These are phyloP conservation scores for Neolamprologus brichardi DNA, from an alignment of 2,113 vertebrate genomes.

Conservation along the genomic window DNA sequence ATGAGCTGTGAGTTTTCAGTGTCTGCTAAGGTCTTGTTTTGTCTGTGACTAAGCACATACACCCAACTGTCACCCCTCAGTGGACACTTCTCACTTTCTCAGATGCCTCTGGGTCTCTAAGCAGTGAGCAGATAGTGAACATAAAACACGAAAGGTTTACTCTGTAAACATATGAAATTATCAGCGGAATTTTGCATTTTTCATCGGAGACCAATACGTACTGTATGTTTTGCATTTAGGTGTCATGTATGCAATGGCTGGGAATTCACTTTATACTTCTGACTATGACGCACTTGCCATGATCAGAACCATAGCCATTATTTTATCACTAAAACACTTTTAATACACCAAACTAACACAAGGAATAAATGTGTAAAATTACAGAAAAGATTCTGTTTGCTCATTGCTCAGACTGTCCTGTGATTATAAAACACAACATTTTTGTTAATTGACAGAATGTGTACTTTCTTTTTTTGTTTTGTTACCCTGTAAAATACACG, in stretches of 20 bases:
- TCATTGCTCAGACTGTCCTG: background rate
- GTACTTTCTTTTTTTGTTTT: background rate
- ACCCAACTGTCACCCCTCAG: slow-evolving; percentile 42
- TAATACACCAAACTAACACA: background rate
- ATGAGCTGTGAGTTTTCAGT: slow-evolving; percentile 13
- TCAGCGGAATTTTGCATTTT: slow-evolving; percentile 5
- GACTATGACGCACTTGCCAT: background rate
- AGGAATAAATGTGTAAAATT: background rate
- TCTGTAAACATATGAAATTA: slow-evolving; percentile 13
- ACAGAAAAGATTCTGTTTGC: background rate
- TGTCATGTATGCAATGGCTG: slow-evolving; percentile 31
- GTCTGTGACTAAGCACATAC: slow-evolving; percentile 46
- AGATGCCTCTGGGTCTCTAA: slow-evolving; percentile 3
- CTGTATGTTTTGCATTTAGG: slow-evolving; percentile 39
- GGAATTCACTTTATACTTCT: slow-evolving; percentile 29
- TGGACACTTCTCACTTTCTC: slow-evolving; percentile 19
- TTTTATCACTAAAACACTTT: background rate
- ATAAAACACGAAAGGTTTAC: background rate
- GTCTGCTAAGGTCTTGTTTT: slow-evolving; percentile 54
- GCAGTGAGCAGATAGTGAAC: background rate
- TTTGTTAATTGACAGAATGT: background rate
- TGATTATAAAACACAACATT: background rate
- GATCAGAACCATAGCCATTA: slow-evolving; percentile 16
- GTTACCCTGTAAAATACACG: background rate
- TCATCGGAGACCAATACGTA: slow-evolving; percentile 21